Evolutionary conservation across 2,888 invertebrate species (phyloP).

Genomic region (Micoletzkya japonica): DNA sequence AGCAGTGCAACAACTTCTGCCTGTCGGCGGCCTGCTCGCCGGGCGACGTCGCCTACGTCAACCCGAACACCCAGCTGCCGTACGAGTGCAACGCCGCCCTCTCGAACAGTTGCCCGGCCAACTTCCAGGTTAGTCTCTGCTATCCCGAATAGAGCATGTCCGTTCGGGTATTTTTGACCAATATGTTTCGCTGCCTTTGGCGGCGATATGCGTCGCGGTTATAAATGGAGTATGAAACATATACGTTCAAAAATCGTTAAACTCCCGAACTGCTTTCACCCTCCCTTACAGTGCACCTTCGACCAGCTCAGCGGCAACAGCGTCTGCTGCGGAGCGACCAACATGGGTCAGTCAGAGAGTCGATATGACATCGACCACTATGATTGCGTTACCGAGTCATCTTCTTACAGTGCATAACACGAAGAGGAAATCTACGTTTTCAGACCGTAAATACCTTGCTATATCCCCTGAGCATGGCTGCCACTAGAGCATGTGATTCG

Average conservation of each 20-base stretch:
- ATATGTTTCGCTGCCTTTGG: too few relatives aligned
- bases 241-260: conserved; percentile 21
- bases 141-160: neutral
- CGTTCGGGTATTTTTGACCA: neutral
- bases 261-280: conserved; percentile 58
- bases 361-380: too few relatives aligned
- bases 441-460: too few relatives aligned
- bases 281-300: conserved; percentile 58
- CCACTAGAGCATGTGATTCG: too few relatives aligned
- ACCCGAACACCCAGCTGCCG: conserved; percentile 61
- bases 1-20: conserved; percentile 63
- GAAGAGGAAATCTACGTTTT: too few relatives aligned
- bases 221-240: too few relatives aligned
- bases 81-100: conserved; percentile 60
- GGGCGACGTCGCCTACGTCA: conserved; percentile 58
- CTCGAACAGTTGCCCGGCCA: conserved; percentile 60
- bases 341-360: conserved; percentile 45
- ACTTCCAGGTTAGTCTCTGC: conserved; percentile 40
- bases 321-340: conserved; percentile 63
- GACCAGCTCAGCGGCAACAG: conserved; percentile 56
- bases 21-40: conserved; percentile 62
- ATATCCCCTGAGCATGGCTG: too few relatives aligned
- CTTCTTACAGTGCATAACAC: too few relatives aligned
- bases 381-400: too few relatives aligned
- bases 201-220: too few relatives aligned